Evolutionary conservation across 2,797 vertebrate species (phyloP).

Genomic region (Crypturellus tataupa): DNA sequence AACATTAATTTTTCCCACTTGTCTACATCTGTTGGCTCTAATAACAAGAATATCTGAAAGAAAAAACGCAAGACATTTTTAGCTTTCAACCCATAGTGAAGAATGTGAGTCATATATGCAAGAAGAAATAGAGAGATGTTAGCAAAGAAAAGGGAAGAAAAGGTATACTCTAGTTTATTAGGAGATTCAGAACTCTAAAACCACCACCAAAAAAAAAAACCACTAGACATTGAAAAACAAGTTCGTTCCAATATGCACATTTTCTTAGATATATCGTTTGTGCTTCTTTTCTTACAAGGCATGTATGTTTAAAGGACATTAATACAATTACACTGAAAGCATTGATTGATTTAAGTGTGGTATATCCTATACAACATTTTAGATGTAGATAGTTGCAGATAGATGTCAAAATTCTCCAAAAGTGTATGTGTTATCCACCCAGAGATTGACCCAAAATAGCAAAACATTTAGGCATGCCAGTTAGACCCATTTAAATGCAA

Average conservation of each 20-base stretch:
- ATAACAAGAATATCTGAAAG: not conserved
- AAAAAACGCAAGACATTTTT: not conserved
- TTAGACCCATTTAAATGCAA: not conserved
- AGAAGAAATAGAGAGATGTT: not conserved
- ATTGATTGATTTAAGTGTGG: not conserved
- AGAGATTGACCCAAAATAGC: not conserved
- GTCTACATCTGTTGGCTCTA: not conserved
- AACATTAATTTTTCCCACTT: not conserved
- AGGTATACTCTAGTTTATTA: not conserved
- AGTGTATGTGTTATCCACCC: not conserved
- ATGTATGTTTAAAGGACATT: not conserved
- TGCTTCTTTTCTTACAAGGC: not conserved
- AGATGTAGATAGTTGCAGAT: not conserved
- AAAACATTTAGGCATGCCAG: not conserved
- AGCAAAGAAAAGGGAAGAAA: not conserved
- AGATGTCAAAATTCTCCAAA: not conserved
- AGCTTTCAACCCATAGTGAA: not conserved
- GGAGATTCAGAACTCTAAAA: not conserved
- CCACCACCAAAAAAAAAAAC: accelerated
- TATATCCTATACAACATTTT: not conserved
- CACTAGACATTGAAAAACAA: not conserved
- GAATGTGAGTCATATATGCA: not conserved
- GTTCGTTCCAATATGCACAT: not conserved
- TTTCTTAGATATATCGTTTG: not conserved
- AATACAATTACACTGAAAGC: not conserved